A percentile compares a stretch with the other conserved stretches of the same genome.
Evolutionary conservation across 2,797 vertebrate species (phyloP).

Genomic region (Lophius americanus): DNA sequence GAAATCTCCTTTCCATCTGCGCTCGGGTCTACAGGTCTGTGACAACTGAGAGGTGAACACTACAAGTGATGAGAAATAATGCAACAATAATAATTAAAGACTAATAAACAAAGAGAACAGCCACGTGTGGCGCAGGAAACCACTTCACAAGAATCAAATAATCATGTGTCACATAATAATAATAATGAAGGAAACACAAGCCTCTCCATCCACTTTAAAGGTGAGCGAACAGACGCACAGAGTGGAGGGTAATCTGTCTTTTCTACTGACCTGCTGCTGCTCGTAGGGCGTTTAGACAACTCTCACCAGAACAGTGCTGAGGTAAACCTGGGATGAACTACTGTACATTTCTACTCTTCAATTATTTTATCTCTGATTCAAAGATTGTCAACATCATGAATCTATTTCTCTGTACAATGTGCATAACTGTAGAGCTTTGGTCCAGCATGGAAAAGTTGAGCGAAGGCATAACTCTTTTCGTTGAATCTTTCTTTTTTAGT

Average conservation of each 20-base stretch:
- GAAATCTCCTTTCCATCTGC: constrained; percentile 59
- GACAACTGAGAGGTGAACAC: constrained; percentile 69
- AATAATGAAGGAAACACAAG: constrained; percentile 82
- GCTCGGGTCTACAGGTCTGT: constrained; percentile 58
- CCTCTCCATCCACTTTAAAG: constrained; percentile 54
- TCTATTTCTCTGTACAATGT: constrained; percentile 98
- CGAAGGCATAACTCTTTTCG: constrained; percentile 85
- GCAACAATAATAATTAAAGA: constrained; percentile 20
- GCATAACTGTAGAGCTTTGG: constrained; percentile 99
- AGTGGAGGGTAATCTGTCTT: constrained; percentile 65
- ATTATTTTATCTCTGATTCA: constrained; percentile 85
- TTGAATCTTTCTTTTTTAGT: constrained; percentile 73
- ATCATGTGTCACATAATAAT: constrained; percentile 83
- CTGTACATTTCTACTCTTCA: constrained; percentile 81
- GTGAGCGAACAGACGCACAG: constrained; percentile 84
- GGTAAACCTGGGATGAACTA: constrained; percentile 89
- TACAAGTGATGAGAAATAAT: constrained; percentile 63
- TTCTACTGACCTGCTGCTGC: constrained; percentile 61
- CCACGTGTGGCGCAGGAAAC: constrained; percentile 86
- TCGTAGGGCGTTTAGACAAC: constrained; percentile 62
- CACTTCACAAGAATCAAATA: constrained; percentile 79
- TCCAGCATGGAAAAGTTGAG: constrained; percentile 95
- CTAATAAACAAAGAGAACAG: constrained; percentile 61
- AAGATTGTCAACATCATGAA: constrained; percentile 99
- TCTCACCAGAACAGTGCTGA: constrained; percentile 89